Conservation (phyloP, 2,797 vertebrate species). For the Zenarchopterus dispar region DNA sequence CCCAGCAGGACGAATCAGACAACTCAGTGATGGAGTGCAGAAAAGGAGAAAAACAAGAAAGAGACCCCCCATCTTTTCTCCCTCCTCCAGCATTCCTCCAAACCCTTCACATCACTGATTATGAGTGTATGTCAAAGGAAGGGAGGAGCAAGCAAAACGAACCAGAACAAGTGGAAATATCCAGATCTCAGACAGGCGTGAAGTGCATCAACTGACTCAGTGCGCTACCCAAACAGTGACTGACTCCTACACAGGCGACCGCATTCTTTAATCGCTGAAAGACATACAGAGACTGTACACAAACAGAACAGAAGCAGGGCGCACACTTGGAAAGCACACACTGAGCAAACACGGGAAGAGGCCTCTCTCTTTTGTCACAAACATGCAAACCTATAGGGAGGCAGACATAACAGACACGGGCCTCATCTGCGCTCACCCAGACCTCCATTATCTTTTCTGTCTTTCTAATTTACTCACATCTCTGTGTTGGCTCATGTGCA, state of each 20-base stretch:
- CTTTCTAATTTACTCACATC: constrained; percentile 37
- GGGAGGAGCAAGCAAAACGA: constrained; percentile 41
- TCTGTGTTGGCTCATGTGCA: constrained; percentile 23
- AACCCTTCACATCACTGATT: constrained; percentile 64
- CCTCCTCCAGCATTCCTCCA: constrained; percentile 13
- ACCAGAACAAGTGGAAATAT: constrained; percentile 45
- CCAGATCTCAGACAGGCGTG: constrained; percentile 59
- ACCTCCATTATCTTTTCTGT: constrained; percentile 45
- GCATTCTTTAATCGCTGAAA: constrained; percentile 64
- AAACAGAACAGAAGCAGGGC: constrained; percentile 50
- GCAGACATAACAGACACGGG: constrained; percentile 56
- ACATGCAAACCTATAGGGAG: constrained; percentile 64
- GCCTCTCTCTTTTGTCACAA: constrained; percentile 65
- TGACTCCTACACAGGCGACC: constrained; percentile 41
- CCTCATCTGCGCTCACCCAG: constrained; percentile 40
- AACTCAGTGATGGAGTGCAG: constrained; percentile 31
- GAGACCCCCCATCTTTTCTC: constrained; percentile 12
- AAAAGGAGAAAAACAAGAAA: constrained; percentile 9
- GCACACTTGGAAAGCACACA: constrained; percentile 44
- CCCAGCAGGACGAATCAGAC: constrained; percentile 17
- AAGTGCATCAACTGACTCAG: constrained; percentile 45
- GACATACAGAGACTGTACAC: constrained; percentile 51
- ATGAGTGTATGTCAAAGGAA: constrained; percentile 56
- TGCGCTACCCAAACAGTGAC: constrained; percentile 31
- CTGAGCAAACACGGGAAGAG: constrained; percentile 66